A percentile compares a stretch with the other conserved stretches of the same genome.
phyloP scores from a whole-genome alignment of 2,113 vertebrate genomes.

The Oxyruncus cristatus region DNA sequence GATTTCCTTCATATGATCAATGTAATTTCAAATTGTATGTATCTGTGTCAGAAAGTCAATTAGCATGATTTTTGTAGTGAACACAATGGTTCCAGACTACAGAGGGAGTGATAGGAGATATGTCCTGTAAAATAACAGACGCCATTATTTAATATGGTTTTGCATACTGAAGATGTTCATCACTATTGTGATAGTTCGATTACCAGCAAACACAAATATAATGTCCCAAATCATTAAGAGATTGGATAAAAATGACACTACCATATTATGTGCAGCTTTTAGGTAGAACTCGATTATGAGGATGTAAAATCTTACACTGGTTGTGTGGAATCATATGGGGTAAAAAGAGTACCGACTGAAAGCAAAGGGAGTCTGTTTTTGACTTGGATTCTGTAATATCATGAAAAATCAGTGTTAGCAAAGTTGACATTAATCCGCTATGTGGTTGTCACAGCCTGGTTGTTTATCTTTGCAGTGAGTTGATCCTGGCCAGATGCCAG shows the following conservation, averaged over 20 bases:
- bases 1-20: background rate
- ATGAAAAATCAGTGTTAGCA: background rate
- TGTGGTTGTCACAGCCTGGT: background rate
- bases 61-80: background rate
- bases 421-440: background rate
- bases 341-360: background rate
- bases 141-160: background rate
- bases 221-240: background rate
- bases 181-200: background rate
- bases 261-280: background rate
- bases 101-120: background rate
- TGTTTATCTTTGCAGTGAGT: background rate
- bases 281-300: background rate
- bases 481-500: too few relatives aligned
- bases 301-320: background rate
- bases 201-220: background rate
- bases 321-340: background rate
- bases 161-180: background rate
- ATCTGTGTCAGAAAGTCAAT: slow-evolving; percentile 29
- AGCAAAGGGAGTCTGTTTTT: background rate
- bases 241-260: background rate
- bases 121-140: background rate
- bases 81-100: background rate
- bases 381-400: background rate
- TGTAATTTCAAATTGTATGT: background rate